Conservation (phyloP, 2,797 vertebrate species). For the Neostethus bicornis region DNA sequence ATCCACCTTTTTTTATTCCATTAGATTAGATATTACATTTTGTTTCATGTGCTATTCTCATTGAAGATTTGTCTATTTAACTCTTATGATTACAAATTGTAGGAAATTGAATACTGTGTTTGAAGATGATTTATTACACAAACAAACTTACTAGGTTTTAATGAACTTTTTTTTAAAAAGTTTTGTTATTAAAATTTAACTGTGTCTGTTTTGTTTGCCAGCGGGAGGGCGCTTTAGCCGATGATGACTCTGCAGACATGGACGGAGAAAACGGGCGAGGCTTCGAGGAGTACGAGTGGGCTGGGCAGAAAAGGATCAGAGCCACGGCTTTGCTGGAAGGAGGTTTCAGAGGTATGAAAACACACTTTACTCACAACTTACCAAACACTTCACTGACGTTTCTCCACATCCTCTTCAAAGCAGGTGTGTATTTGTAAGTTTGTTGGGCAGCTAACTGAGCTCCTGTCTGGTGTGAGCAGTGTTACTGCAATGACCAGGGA, state of each 20-base stretch:
- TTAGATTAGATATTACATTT: slow-evolving; percentile 7
- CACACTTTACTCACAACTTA: slow-evolving; percentile 2
- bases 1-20: not conserved
- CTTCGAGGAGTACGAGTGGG: slow-evolving; percentile 99
- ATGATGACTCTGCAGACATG: slow-evolving; percentile 94
- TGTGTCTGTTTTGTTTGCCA: too few species aligned
- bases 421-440: slow-evolving; percentile 5
- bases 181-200: slow-evolving; percentile 23
- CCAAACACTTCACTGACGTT: not conserved
- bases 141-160: too few species aligned
- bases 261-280: slow-evolving; percentile 94
- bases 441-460: slow-evolving; percentile 12
- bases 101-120: too few species aligned
- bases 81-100: too few species aligned
- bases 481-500: slow-evolving; percentile 38
- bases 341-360: slow-evolving; percentile 91
- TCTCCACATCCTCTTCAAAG: not conserved
- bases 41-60: not conserved
- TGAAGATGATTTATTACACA: too few species aligned
- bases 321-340: slow-evolving; percentile 96
- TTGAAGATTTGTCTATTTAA: too few species aligned
- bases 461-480: slow-evolving; percentile 25
- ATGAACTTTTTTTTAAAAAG: too few species aligned
- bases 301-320: slow-evolving; percentile 98
- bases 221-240: slow-evolving; percentile 93